These are phyloP conservation scores for Cephus spinipes DNA, from an alignment of 2,888 invertebrate genomes.

Conservation along the genomic window DNA sequence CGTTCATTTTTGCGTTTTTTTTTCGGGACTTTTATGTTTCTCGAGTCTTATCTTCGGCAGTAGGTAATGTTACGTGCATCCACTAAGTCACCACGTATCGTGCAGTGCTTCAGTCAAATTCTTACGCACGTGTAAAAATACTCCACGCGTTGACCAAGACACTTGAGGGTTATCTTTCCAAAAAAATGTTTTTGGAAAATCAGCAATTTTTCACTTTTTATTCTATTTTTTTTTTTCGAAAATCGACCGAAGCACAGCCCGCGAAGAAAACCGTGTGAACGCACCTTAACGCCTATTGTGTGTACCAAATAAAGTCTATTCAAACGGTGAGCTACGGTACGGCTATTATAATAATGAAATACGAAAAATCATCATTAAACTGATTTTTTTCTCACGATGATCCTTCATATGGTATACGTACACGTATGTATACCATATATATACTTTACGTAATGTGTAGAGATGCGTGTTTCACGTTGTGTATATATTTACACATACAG, in stretches of 20 bases:
- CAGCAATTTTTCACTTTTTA: not conserved
- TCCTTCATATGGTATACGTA: not conserved
- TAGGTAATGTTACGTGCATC: constrained; percentile 13
- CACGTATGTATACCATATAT: no score
- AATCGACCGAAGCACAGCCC: not conserved
- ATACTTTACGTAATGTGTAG: not conserved
- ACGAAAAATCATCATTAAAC: not conserved
- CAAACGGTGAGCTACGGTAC: not conserved
- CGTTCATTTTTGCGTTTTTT: not conserved
- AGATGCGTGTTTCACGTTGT: not conserved
- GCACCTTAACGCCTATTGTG: not conserved
- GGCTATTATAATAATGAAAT: not conserved
- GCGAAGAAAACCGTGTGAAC: not conserved
- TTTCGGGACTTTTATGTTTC: constrained; percentile 9
- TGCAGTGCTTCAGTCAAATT: constrained; percentile 17
- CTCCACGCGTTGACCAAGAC: not conserved
- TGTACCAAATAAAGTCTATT: not conserved
- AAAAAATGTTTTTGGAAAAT: not conserved
- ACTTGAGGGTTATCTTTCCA: constrained; percentile 7
- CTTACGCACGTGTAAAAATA: not conserved
- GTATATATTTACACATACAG: constrained; percentile 9
- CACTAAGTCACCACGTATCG: not conserved
- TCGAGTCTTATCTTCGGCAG: constrained; percentile 25
- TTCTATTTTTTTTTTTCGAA: not conserved
- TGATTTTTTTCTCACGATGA: not conserved